phyloP scores from a whole-genome alignment of 2,113 vertebrate genomes.

The Neogobius melanostomus region DNA sequence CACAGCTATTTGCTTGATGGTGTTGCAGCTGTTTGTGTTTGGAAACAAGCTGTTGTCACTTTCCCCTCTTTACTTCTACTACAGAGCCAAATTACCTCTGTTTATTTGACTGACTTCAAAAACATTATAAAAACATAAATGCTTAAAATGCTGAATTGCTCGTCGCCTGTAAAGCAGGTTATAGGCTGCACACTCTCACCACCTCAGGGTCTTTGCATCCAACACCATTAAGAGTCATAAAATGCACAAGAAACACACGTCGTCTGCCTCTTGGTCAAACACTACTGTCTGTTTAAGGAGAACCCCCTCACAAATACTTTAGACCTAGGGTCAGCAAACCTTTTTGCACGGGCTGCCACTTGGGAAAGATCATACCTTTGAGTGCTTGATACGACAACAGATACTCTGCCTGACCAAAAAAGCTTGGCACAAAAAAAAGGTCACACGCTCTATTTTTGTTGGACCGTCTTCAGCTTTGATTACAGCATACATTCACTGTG shows the following conservation, averaged over 20 bases:
- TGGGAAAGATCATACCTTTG: too few species aligned
- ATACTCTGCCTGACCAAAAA: too few species aligned
- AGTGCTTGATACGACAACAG: too few species aligned
- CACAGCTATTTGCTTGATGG: slow-evolving; percentile 36
- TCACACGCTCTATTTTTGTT: too few species aligned
- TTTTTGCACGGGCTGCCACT: neutral
- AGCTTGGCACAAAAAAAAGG: too few species aligned
- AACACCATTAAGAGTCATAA: slow-evolving; percentile 51
- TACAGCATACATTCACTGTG: too few species aligned
- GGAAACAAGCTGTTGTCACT: slow-evolving; percentile 45
- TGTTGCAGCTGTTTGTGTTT: slow-evolving; percentile 40
- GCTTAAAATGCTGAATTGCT: neutral
- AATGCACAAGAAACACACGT: slow-evolving; percentile 39
- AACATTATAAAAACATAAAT: neutral
- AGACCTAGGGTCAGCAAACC: slow-evolving; percentile 12
- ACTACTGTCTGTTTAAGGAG: slow-evolving; percentile 35
- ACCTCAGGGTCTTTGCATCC: slow-evolving; percentile 22
- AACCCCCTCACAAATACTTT: slow-evolving; percentile 12
- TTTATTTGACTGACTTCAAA: neutral
- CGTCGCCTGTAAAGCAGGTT: neutral
- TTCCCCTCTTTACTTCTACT: slow-evolving; percentile 21
- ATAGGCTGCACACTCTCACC: neutral
- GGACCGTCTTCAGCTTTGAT: too few species aligned
- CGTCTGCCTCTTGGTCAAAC: slow-evolving; percentile 43
- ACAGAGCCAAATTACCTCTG: slow-evolving; percentile 1